phyloP scores from a whole-genome alignment of 1,140 invertebrate species.

The Pantala flavescens region DNA sequence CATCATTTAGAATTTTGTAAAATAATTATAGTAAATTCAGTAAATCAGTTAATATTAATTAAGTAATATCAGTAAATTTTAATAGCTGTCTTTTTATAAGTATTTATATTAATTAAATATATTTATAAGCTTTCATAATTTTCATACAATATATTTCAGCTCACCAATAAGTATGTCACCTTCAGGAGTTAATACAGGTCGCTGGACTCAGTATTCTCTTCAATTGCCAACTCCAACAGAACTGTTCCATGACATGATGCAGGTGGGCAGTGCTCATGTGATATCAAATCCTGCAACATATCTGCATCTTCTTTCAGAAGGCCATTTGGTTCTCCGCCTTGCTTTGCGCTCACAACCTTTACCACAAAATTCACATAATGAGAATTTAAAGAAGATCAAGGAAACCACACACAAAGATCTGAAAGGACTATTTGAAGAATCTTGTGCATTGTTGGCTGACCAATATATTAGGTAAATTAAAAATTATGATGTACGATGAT shows the following conservation, averaged over 20 bases:
- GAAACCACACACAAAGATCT: slow-evolving; percentile 31
- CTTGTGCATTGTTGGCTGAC: slow-evolving; percentile 50
- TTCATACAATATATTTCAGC: not conserved
- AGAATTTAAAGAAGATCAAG: slow-evolving; percentile 26
- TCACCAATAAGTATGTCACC: not conserved
- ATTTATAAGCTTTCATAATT: too few species aligned
- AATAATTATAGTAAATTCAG: too few species aligned
- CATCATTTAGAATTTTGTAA: too few species aligned
- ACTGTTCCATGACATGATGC: slow-evolving; percentile 53
- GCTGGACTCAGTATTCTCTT: slow-evolving; percentile 56
- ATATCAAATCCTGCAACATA: slow-evolving; percentile 49
- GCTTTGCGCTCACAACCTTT: slow-evolving; percentile 25
- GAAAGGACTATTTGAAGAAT: slow-evolving; percentile 44
- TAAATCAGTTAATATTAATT: too few species aligned
- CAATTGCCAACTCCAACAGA: slow-evolving; percentile 46
- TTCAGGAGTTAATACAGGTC: not conserved
- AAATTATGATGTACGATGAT: too few species aligned
- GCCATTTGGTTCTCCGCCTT: slow-evolving; percentile 45
- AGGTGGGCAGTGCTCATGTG: slow-evolving; percentile 51
- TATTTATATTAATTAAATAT: too few species aligned
- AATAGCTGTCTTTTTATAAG: too few species aligned
- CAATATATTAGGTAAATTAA: slow-evolving; percentile 47
- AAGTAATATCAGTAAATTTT: too few species aligned
- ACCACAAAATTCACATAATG: slow-evolving; percentile 27
- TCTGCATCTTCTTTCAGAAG: slow-evolving; percentile 53